Percentiles rank a stretch among this genome's conserved stretches.
Conservation (phyloP, 2,888 invertebrate species). For the Philhelius pedissequus region DNA sequence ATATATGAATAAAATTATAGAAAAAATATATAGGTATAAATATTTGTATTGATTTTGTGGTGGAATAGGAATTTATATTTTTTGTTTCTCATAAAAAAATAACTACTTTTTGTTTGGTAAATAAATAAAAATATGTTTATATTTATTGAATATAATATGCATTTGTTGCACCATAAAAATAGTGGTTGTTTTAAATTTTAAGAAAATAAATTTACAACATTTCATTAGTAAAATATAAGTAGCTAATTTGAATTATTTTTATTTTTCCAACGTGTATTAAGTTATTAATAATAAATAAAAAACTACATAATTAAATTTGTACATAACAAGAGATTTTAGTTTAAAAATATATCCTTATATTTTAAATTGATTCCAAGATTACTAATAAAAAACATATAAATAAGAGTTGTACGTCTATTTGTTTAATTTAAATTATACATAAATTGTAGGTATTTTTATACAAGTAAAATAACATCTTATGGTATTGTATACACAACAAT, state of each 20-base stretch:
- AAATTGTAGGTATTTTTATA: slow-evolving; percentile 9
- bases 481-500: neutral
- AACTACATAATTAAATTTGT: too few relatives aligned
- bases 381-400: neutral
- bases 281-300: neutral
- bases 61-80: neutral
- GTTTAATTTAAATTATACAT: neutral
- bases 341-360: neutral
- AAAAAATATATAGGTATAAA: slow-evolving; percentile 38
- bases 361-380: neutral
- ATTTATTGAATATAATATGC: neutral
- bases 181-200: slow-evolving; percentile 22
- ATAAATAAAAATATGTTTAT: slow-evolving; percentile 16
- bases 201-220: slow-evolving; percentile 37
- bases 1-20: slow-evolving; percentile 33
- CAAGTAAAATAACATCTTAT: slow-evolving; percentile 7
- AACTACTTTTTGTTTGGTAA: slow-evolving; percentile 3
- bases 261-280: neutral
- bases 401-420: too few relatives aligned
- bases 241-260: neutral
- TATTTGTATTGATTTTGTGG: slow-evolving; percentile 22
- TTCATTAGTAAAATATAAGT: slow-evolving; percentile 32
- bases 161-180: slow-evolving; percentile 15
- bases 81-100: slow-evolving; percentile 36
- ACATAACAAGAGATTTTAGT: neutral